Evolutionary conservation across 1,140 invertebrate genomes (phyloP).

Genomic region (Anagrus nilaparvatae): DNA sequence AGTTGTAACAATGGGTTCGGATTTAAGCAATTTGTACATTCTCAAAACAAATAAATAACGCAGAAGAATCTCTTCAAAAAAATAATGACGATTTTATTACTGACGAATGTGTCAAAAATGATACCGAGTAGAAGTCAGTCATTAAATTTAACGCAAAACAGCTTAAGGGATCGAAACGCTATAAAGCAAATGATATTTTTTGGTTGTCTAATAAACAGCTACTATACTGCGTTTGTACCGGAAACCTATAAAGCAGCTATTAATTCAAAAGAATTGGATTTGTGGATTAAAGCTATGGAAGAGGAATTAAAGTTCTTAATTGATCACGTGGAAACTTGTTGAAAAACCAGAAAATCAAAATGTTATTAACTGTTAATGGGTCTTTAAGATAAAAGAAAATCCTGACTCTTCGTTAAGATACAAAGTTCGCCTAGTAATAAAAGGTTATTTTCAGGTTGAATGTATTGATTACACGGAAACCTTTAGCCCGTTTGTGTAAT

Average conservation of each 20-base stretch:
- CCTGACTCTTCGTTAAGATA: conserved; percentile 7
- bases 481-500: conserved; percentile 4
- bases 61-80: too few species aligned
- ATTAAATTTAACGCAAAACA: too few species aligned
- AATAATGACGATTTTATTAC: too few species aligned
- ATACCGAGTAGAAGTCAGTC: not conserved
- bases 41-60: not conserved
- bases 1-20: too few species aligned
- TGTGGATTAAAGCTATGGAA: conserved; percentile 17
- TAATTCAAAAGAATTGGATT: conserved; percentile 6
- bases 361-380: conserved; percentile 11
- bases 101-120: not conserved
- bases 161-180: not conserved
- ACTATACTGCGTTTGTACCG: not conserved
- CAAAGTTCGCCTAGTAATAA: conserved; percentile 9
- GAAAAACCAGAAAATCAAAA: conserved; percentile 11
- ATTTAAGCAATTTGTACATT: too few species aligned
- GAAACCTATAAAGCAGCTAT: conserved; percentile 7
- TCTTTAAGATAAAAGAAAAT: conserved; percentile 16
- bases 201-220: not conserved
- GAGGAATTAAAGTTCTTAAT: conserved; percentile 16
- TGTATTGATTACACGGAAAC: conserved; percentile 13
- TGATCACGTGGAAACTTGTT: conserved; percentile 18
- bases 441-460: conserved; percentile 7
- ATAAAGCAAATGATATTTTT: not conserved